Base-by-base conservation (phyloP, 2,888 invertebrate genomes). In the Drosophila algonquin region DNA sequence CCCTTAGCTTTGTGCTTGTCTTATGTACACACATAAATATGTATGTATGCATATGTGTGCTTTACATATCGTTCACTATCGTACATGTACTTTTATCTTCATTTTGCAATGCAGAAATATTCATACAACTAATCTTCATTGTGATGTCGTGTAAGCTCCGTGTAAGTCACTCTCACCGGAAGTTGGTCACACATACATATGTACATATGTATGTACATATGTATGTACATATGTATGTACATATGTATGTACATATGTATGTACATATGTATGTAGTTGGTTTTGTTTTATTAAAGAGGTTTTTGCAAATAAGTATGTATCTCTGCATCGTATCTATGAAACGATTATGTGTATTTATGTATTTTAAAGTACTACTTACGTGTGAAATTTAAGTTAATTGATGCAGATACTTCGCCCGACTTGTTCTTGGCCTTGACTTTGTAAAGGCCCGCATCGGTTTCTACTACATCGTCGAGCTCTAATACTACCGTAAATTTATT, bases 361-460 rank as follows among this genome's bases (percentile, higher is more conserved):
- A 10, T 27, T 24, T 6, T 6, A 16, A 27, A 6, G 21, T 10
- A n/a, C 2, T 91, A 97, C 98, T 97, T 94, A 98, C 98, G 98
- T 94, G 97, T 98, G 93, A 98, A 98, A 94, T 98, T 98, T 93
- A 99, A 95, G 92, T 98, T 98, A 93, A 98, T 98, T 91, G 98
- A 98, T 88, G 98, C 98, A 90, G 98, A 96, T 92, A 98, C 98
- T 94, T 98, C 98, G 92, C 99, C 99, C 94, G 97, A 97, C 94
- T 97, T 97, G 93, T 98, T 98, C 93, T 97, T 98, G 88, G 98
- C 98, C 94, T 97, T 97, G 93, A 98, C 98, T 94, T 98, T 97
- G 94, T 99, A 99, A 87, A 98, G 95, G 92, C 98, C 98, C 90
- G 98, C 98, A 93, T 98, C 98, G 82, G 96, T 95, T 94, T 98